Percentiles rank a stretch among this genome's conserved stretches.
Evolutionary conservation across 2,113 vertebrate species (phyloP).

Genomic region (Condylura cristata): DNA sequence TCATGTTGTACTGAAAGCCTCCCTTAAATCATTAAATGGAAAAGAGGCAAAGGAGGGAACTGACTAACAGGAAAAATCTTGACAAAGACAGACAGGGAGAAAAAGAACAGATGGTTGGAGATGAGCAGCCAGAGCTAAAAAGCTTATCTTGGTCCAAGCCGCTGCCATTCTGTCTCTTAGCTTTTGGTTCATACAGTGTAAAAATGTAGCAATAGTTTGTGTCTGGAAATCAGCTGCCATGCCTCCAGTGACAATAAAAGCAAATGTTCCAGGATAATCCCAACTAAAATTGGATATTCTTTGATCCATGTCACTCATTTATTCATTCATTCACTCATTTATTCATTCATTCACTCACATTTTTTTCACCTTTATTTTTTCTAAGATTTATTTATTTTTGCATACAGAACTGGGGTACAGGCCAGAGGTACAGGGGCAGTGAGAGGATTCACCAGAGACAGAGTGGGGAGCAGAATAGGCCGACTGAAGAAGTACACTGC

Average conservation of each 20-base stretch:
- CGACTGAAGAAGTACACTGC: too few species aligned
- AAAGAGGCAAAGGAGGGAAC: not conserved
- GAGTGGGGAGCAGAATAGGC: too few species aligned
- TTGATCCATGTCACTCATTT: not conserved
- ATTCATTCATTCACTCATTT: not conserved
- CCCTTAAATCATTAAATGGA: slow-evolving; percentile 46
- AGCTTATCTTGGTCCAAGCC: not conserved
- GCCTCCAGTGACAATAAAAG: not conserved
- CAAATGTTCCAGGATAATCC: not conserved
- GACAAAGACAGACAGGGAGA: slow-evolving; percentile 32
- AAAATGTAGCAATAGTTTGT: slow-evolving; percentile 9
- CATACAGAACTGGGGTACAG: too few species aligned
- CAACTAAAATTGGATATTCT: not conserved
- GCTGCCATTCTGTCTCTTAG: not conserved
- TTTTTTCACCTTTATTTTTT: not conserved
- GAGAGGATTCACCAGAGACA: too few species aligned
- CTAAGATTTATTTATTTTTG: too few species aligned
- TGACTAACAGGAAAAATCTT: not conserved
- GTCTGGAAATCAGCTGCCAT: slow-evolving; percentile 11
- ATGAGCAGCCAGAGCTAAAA: slow-evolving; percentile 44
- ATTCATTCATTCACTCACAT: not conserved
- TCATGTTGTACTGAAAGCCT: slow-evolving; percentile 34
- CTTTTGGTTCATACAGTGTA: not conserved
- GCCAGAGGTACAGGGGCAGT: too few species aligned
- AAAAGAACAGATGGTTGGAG: slow-evolving; percentile 55